These are phyloP conservation scores for Eupithecia inturbata DNA, from an alignment of 2,888 invertebrate genomes.

Conservation along the genomic window DNA sequence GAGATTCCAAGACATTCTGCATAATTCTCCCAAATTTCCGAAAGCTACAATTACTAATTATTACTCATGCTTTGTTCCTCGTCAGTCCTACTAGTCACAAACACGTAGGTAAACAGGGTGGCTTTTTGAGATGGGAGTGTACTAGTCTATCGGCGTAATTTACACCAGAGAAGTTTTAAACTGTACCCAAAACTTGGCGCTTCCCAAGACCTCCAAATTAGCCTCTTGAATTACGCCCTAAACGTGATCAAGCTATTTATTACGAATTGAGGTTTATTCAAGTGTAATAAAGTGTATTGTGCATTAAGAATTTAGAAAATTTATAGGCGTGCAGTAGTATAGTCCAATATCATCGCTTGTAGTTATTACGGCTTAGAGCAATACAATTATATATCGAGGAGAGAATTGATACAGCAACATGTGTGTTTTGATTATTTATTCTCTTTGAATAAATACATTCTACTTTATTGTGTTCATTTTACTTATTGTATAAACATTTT, in stretches of 20 bases:
- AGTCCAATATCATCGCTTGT: not conserved
- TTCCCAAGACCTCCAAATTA: slow-evolving; percentile 47
- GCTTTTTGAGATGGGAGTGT: no score
- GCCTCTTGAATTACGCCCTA: slow-evolving; percentile 49
- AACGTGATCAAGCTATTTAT: slow-evolving; percentile 22
- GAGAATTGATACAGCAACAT: not conserved
- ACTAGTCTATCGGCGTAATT: no score
- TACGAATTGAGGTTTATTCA: slow-evolving; percentile 3
- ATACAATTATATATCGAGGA: not conserved
- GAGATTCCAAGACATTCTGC: not conserved
- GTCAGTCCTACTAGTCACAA: not conserved
- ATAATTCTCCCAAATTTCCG: not conserved
- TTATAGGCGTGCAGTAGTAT: not conserved
- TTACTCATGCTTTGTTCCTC: not conserved
- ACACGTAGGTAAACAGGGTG: not conserved
- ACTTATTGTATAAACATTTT: no score
- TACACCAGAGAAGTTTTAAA: slow-evolving; percentile 48
- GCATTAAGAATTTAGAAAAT: not conserved
- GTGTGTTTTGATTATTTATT: no score
- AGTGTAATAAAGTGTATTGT: slow-evolving; percentile 5
- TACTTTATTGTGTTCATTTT: no score
- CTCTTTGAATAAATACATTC: no score
- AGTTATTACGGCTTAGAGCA: not conserved
- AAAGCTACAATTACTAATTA: not conserved
- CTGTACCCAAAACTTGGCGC: slow-evolving; percentile 51